Conservation (phyloP, 2,113 vertebrate genomes). For the Crotalus helleri region DNA sequence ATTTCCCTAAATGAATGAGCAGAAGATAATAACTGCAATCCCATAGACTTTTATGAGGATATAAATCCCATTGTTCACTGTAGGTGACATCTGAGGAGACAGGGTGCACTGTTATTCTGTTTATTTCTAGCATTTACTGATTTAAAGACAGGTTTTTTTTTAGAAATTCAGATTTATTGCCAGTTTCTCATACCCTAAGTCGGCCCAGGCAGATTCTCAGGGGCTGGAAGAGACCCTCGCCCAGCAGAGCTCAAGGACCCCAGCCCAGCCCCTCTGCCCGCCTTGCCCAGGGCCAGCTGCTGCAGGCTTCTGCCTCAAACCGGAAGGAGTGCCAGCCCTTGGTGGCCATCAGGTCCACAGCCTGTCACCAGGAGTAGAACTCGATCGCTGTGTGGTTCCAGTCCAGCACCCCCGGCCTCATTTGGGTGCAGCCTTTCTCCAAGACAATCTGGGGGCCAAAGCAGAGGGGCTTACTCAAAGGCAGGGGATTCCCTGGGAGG, state of each 20-base stretch:
- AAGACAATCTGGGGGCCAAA: background rate
- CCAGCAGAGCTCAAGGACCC: background rate
- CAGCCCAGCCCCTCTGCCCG: background rate
- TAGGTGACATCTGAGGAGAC: background rate
- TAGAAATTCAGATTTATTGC: too few species aligned
- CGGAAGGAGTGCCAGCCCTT: slow-evolving; percentile 77
- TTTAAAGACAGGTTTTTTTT: background rate
- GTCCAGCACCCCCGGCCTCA: background rate
- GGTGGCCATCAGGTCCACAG: slow-evolving; percentile 64
- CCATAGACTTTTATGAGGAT: background rate
- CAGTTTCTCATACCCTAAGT: too few species aligned
- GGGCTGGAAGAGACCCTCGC: background rate
- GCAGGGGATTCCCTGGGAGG: background rate
- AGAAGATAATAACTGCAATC: background rate
- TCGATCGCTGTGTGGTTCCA: background rate
- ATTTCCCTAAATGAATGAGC: background rate
- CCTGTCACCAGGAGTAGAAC: slow-evolving; percentile 57
- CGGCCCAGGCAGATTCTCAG: background rate
- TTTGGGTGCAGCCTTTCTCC: background rate
- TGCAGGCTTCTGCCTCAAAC: slow-evolving; percentile 71
- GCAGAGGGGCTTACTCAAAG: background rate
- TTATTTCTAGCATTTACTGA: background rate
- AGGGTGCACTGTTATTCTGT: background rate
- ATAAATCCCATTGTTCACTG: background rate
- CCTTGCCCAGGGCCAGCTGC: slow-evolving; percentile 60